Conservation (phyloP, 2,888 invertebrate genomes). For the Diarsia rubi region DNA sequence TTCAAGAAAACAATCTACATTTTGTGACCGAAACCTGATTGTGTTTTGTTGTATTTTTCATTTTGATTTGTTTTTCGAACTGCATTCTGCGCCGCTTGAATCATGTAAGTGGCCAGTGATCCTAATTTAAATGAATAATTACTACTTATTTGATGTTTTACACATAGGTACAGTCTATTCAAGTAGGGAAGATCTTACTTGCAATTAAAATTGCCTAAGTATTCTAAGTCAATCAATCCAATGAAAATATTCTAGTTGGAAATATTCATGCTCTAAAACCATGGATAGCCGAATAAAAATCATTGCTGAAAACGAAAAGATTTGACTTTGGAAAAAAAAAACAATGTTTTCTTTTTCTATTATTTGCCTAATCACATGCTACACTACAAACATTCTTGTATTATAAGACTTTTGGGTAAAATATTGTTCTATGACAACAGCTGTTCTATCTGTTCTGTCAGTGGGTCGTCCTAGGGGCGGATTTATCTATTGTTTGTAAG, state of each 20-base stretch:
- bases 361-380: too few relatives aligned
- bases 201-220: too few relatives aligned
- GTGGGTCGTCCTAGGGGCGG: too few relatives aligned
- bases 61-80: conserved; percentile 18
- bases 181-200: background rate
- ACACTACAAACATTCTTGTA: background rate
- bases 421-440: background rate
- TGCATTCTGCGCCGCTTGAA: conserved; percentile 11
- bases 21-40: background rate
- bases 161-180: too few relatives aligned
- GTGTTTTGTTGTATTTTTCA: conserved; percentile 44
- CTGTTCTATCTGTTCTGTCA: too few relatives aligned
- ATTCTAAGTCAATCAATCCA: background rate
- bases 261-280: background rate
- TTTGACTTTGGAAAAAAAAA: background rate
- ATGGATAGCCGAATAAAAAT: background rate
- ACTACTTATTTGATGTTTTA: background rate
- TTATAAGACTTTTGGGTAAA: background rate
- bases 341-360: background rate
- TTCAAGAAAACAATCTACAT: background rate
- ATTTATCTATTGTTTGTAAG: background rate
- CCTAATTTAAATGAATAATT: background rate
- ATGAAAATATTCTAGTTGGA: background rate
- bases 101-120: conserved; percentile 54
- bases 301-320: background rate